Percentiles rank a stretch among this genome's conserved stretches.
These are phyloP conservation scores for Harpagoxenus sublaevis DNA, from an alignment of 2,888 invertebrate genomes.

Conservation along the genomic window DNA sequence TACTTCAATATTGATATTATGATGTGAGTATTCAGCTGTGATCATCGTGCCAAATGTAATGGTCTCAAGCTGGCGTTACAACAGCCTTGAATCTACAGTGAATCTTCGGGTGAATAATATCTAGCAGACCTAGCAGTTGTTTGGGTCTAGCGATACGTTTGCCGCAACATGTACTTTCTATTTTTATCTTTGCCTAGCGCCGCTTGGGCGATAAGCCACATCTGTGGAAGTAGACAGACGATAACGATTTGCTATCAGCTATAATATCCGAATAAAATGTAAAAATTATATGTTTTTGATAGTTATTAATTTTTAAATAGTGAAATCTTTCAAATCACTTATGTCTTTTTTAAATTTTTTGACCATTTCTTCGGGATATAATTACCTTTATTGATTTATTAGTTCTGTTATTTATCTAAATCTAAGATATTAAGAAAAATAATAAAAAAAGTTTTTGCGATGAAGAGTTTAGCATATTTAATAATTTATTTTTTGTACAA, in stretches of 20 bases:
- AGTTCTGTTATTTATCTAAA: neutral
- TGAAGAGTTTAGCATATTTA: neutral
- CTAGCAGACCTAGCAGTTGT: neutral
- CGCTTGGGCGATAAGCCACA: conserved; percentile 62
- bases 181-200: conserved; percentile 61
- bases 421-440: neutral
- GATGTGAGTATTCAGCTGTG: neutral
- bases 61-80: neutral
- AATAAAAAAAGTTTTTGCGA: neutral
- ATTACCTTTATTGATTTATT: conserved; percentile 8
- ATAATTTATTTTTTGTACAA: neutral
- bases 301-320: conserved; percentile 11
- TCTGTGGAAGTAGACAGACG: conserved; percentile 58
- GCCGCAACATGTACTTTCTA: conserved; percentile 53
- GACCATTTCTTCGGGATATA: neutral
- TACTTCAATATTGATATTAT: conserved; percentile 29
- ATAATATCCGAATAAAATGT: neutral
- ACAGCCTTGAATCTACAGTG: neutral
- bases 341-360: conserved; percentile 1
- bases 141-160: neutral
- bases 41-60: neutral
- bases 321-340: neutral
- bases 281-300: neutral
- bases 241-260: conserved; percentile 47
- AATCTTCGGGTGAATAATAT: conserved; percentile 9